phyloP scores from a whole-genome alignment of 2,797 vertebrate genomes.

The Chromobotia macracanthus region DNA sequence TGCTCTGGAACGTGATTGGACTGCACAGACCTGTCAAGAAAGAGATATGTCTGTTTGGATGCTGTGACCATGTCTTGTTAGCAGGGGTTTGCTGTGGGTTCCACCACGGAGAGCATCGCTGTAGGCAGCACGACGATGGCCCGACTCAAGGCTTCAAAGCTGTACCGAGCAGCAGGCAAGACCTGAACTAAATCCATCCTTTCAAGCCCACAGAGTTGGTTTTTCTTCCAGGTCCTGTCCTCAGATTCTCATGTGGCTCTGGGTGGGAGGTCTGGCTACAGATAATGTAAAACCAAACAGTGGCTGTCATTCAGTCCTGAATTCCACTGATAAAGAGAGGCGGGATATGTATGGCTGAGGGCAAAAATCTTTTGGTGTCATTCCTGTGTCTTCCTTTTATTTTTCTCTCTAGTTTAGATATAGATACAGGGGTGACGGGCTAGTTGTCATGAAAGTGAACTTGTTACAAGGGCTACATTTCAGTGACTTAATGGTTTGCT shows the following conservation, averaged over 20 bases:
- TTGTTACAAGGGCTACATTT: too few relatives aligned
- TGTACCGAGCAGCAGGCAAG: slow-evolving; percentile 64
- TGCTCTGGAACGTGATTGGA: slow-evolving; percentile 45
- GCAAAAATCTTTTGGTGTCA: slow-evolving; percentile 46
- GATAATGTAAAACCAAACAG: slow-evolving; percentile 43
- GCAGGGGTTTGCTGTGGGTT: slow-evolving; percentile 56
- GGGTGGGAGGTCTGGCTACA: slow-evolving; percentile 53
- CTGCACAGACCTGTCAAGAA: slow-evolving; percentile 42
- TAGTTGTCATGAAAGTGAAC: too few relatives aligned
- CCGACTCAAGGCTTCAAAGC: slow-evolving; percentile 65
- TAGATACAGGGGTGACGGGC: neutral
- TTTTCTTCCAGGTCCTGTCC: slow-evolving; percentile 62
- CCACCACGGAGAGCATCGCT: slow-evolving; percentile 57
- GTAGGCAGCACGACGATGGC: slow-evolving; percentile 56
- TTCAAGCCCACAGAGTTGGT: slow-evolving; percentile 66
- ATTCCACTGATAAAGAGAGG: slow-evolving; percentile 53
- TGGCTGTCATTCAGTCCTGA: slow-evolving; percentile 54
- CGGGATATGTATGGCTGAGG: slow-evolving; percentile 61
- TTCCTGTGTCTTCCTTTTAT: neutral
- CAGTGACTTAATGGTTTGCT: too few relatives aligned
- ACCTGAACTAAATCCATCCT: slow-evolving; percentile 69
- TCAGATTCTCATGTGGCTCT: slow-evolving; percentile 52
- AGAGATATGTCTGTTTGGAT: slow-evolving; percentile 63
- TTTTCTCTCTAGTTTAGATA: neutral
- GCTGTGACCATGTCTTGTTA: slow-evolving; percentile 39